Conservation (phyloP, 2,797 vertebrate species). For the Gadopsis marmoratus region DNA sequence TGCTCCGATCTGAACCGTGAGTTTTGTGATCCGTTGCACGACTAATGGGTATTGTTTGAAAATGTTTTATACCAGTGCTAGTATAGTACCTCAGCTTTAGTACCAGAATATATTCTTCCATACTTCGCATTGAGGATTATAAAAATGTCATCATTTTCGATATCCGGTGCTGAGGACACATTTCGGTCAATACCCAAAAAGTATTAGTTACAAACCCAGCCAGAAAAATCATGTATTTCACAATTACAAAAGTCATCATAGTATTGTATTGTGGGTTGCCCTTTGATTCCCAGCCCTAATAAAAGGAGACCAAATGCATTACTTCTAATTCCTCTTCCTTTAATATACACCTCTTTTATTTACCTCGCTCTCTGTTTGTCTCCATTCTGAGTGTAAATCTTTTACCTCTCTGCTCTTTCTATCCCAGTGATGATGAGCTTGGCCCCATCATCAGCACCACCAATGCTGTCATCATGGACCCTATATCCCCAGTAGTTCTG, state of each 20-base stretch:
- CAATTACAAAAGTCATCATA: background rate
- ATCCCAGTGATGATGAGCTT: conserved; percentile 55
- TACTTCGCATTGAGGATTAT: background rate
- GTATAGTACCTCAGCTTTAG: background rate
- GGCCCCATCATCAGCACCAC: conserved; percentile 45
- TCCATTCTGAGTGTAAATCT: conserved; percentile 31
- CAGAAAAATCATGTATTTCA: background rate
- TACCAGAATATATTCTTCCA: background rate
- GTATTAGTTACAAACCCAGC: background rate
- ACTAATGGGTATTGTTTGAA: background rate
- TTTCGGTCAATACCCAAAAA: background rate
- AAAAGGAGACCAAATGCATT: background rate
- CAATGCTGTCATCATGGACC: conserved; percentile 33
- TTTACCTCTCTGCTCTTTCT: conserved; percentile 25
- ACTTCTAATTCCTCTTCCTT: background rate
- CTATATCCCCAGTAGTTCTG: conserved; percentile 57
- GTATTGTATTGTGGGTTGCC: background rate
- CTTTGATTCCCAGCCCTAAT: background rate
- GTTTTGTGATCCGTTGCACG: too few species aligned
- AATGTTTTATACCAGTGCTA: background rate
- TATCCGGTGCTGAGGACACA: background rate
- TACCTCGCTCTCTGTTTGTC: conserved; percentile 10
- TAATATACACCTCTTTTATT: background rate
- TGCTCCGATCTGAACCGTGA: too few species aligned
- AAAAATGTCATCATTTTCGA: background rate